Evolutionary conservation across 2,797 vertebrate genomes (phyloP).

Genomic region (Phoeniculus purpureus): DNA sequence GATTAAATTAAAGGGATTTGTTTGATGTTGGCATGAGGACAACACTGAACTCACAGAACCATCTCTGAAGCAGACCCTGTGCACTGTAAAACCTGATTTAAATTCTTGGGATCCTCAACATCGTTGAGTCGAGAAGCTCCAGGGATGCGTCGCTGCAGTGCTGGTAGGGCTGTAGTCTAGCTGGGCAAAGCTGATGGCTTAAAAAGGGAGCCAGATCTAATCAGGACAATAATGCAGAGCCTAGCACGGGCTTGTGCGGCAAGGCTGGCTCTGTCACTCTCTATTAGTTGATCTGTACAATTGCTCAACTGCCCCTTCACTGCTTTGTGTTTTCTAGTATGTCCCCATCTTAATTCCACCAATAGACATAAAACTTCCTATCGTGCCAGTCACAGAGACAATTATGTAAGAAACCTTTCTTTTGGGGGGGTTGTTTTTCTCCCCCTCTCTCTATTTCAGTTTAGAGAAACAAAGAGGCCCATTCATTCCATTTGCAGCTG

Average conservation of each 20-base stretch:
- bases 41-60: background rate
- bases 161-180: background rate
- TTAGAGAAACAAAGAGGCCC: constrained; percentile 29
- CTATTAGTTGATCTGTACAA: background rate
- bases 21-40: background rate
- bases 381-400: constrained; percentile 3
- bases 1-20: background rate
- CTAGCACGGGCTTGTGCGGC: background rate
- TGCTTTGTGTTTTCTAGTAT: constrained; percentile 28
- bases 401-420: background rate
- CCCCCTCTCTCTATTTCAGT: background rate
- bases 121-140: background rate
- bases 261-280: constrained; percentile 14
- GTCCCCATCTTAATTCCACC: background rate
- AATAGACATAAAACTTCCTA: constrained; percentile 28
- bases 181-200: background rate
- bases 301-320: background rate
- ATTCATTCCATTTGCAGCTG: constrained; percentile 39
- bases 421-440: background rate
- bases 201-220: background rate
- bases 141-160: rapidly evolving
- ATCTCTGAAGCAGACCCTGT: rapidly evolving
- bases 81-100: background rate
- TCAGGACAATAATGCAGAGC: background rate
- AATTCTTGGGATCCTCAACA: background rate